Conservation (phyloP, 2,797 vertebrate genomes). For the Sphenodon punctatus region DNA sequence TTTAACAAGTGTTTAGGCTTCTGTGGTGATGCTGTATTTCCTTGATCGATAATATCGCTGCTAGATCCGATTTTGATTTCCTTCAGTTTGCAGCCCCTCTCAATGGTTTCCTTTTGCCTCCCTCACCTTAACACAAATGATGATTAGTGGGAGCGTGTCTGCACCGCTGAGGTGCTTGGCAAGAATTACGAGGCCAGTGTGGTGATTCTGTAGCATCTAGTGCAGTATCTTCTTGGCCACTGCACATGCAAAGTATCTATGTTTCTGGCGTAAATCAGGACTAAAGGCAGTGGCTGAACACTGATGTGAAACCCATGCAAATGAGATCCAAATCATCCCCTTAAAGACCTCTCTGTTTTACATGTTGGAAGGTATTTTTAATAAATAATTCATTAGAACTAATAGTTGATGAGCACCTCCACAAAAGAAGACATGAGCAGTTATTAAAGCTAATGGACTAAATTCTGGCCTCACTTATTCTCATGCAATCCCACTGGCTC, state of each 20-base stretch:
- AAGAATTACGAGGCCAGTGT: neutral
- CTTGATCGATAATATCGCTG: slow-evolving; percentile 71
- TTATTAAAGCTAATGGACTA: neutral
- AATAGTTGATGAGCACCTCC: neutral
- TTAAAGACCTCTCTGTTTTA: slow-evolving; percentile 24
- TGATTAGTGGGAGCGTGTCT: neutral
- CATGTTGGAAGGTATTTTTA: slow-evolving; percentile 28
- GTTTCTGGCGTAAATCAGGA: neutral
- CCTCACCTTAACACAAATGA: slow-evolving; percentile 18
- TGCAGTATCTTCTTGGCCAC: too few relatives aligned
- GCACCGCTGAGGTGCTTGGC: neutral
- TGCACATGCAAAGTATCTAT: accelerated
- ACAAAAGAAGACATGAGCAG: slow-evolving; percentile 2
- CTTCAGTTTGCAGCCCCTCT: slow-evolving; percentile 46
- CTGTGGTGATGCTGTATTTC: slow-evolving; percentile 72
- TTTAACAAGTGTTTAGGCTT: slow-evolving; percentile 83
- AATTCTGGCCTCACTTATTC: neutral
- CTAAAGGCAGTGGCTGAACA: accelerated
- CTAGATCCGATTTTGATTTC: slow-evolving; percentile 59
- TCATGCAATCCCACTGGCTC: neutral
- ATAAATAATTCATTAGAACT: slow-evolving; percentile 47
- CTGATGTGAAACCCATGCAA: neutral
- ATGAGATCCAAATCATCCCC: neutral
- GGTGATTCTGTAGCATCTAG: too few relatives aligned
- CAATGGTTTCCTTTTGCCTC: slow-evolving; percentile 12